Conservation (phyloP, 2,113 vertebrate species). For the Thomomys bottae region DNA sequence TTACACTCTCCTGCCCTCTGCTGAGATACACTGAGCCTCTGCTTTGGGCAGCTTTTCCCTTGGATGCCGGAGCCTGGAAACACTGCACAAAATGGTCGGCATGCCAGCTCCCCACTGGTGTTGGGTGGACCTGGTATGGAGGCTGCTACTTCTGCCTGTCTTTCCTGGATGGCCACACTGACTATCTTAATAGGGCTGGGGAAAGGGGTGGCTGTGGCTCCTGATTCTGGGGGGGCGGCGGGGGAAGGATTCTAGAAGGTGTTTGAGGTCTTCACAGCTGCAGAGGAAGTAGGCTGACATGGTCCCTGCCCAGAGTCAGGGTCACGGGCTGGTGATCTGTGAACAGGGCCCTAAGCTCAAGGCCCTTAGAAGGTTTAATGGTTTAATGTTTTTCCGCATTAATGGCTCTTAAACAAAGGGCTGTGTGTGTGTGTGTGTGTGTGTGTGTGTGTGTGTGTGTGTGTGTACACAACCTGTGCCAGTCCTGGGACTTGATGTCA, state of each 20-base stretch:
- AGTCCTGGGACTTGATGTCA: no score
- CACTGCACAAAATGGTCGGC: neutral
- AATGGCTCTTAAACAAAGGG: slow-evolving; percentile 17
- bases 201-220: neutral
- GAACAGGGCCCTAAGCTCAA: neutral
- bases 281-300: neutral
- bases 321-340: neutral
- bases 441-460: no score
- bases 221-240: neutral
- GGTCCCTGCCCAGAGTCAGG: neutral
- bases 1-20: neutral
- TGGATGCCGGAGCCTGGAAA: neutral
- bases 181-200: neutral
- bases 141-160: neutral
- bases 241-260: slow-evolving; percentile 16
- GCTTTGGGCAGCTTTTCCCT: neutral
- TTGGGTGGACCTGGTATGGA: neutral
- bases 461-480: no score
- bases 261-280: neutral
- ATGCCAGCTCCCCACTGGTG: neutral
- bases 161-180: neutral
- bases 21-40: neutral
- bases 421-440: neutral
- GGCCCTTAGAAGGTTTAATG: neutral
- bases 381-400: neutral